phyloP scores from a whole-genome alignment of 2,113 vertebrate species.

The Colossoma macropomum region DNA sequence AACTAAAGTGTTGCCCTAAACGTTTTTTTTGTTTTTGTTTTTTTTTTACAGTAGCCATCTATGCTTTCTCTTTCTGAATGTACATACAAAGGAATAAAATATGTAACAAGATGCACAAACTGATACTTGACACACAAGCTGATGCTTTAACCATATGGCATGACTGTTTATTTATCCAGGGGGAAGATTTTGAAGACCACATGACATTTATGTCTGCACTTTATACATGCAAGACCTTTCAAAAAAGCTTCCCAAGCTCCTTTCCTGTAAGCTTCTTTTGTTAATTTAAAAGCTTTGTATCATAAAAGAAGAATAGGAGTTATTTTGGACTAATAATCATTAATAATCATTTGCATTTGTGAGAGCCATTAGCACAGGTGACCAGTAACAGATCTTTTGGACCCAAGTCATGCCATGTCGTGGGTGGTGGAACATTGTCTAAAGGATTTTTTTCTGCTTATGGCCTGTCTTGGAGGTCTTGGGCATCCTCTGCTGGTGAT shows the following conservation, averaged over 20 bases:
- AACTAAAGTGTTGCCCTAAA: background rate
- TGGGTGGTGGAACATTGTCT: too few relatives aligned
- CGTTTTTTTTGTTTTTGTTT: background rate
- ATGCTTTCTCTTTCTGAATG: background rate
- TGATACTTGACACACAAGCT: too few relatives aligned
- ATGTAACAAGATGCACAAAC: background rate
- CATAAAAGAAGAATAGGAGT: background rate
- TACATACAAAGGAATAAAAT: background rate
- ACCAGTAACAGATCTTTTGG: background rate
- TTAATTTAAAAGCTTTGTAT: background rate
- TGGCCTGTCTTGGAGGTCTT: background rate
- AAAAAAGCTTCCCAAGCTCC: too few relatives aligned
- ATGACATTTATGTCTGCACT: too few relatives aligned
- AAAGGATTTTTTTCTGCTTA: background rate
- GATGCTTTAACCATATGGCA: background rate
- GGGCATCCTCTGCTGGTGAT: background rate
- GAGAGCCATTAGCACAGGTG: too few relatives aligned
- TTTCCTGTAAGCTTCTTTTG: too few relatives aligned
- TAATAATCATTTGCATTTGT: background rate
- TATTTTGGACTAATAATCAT: background rate
- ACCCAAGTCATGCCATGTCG: background rate
- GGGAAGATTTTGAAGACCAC: too few relatives aligned
- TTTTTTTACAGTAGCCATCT: too few relatives aligned
- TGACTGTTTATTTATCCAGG: too few relatives aligned
- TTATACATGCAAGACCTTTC: too few relatives aligned